Evolutionary conservation across 2,113 vertebrate genomes (phyloP).

Genomic region (Catharus bicknelli): DNA sequence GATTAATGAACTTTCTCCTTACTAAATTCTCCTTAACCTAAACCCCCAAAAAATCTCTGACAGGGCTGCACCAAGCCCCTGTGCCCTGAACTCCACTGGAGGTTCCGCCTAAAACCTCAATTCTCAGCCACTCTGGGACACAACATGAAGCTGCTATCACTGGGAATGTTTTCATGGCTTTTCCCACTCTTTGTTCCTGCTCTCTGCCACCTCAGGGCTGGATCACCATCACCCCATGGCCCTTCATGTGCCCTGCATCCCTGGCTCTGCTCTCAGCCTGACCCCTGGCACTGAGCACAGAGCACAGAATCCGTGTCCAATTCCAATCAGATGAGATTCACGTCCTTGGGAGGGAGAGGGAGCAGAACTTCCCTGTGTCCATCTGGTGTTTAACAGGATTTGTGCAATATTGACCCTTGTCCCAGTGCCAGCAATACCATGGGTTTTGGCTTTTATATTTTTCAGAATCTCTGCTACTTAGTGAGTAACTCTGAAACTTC

Average conservation of each 20-base stretch:
- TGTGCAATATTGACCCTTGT: not conserved
- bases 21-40: not conserved
- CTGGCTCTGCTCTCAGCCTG: not conserved
- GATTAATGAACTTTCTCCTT: not conserved
- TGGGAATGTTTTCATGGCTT: not conserved
- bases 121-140: not conserved
- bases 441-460: too few species aligned
- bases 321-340: not conserved
- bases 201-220: not conserved
- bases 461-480: too few species aligned
- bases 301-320: not conserved
- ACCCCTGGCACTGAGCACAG: not conserved
- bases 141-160: not conserved
- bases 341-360: not conserved
- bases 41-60: not conserved
- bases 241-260: not conserved
- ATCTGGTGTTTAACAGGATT: not conserved
- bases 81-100: fast-evolving
- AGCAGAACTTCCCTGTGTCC: not conserved
- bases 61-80: not conserved
- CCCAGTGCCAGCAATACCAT: too few species aligned
- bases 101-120: not conserved
- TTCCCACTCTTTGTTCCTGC: not conserved
- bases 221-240: not conserved
- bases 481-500: too few species aligned